These are phyloP conservation scores for Nylanderia fulva DNA, from an alignment of 1,140 invertebrate genomes.

Conservation along the genomic window DNA sequence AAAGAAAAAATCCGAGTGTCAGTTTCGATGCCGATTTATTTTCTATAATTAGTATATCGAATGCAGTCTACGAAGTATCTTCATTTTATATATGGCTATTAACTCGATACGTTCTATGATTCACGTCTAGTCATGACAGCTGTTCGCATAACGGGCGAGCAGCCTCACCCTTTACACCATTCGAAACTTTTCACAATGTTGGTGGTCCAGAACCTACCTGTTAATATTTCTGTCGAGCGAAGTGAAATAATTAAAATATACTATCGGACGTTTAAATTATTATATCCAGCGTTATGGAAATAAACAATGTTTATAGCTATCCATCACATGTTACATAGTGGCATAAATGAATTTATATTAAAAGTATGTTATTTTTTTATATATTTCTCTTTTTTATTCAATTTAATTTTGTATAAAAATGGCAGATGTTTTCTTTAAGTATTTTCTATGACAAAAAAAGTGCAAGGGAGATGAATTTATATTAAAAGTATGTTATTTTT, in stretches of 20 bases:
- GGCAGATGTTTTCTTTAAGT: background rate
- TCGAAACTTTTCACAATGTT: slow-evolving; percentile 64
- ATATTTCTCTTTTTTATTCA: no score
- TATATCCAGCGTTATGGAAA: no score
- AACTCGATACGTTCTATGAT: slow-evolving; percentile 68
- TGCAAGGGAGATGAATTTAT: no score
- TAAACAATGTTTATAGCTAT: background rate
- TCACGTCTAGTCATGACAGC: slow-evolving; percentile 73
- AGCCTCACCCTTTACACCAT: slow-evolving; percentile 67
- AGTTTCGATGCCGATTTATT: slow-evolving; percentile 72
- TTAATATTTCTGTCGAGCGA: slow-evolving; percentile 50
- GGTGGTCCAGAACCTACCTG: slow-evolving; percentile 47
- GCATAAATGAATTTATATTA: no score
- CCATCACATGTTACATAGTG: no score
- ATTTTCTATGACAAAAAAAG: background rate
- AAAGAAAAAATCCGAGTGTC: background rate
- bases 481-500: no score
- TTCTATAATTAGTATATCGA: slow-evolving; percentile 80
- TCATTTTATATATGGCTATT: slow-evolving; percentile 38
- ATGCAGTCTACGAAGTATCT: slow-evolving; percentile 45
- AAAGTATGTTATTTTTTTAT: no score
- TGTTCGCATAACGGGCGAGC: slow-evolving; percentile 70
- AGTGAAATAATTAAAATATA: slow-evolving; percentile 5
- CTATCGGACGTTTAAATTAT: background rate
- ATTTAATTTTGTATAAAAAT: no score